Evolutionary conservation across 64 coral and sea anemone genomes (phyloP).

Genomic region (Pocillopora verrucosa): DNA sequence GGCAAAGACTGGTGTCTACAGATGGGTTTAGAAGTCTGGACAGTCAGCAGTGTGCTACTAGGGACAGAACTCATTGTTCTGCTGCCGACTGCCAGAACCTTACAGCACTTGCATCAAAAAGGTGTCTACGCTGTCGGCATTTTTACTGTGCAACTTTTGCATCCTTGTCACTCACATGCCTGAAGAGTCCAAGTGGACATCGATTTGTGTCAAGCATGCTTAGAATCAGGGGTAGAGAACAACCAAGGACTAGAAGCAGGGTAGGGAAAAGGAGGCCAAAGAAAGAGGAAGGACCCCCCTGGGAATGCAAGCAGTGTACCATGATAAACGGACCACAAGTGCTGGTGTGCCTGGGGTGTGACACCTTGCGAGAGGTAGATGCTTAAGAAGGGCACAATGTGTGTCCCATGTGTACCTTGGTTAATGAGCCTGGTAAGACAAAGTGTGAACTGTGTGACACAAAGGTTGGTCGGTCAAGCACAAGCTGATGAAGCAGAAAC

Average conservation of each 20-base stretch:
- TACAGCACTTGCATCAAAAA: constrained; percentile 16
- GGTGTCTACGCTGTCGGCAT: constrained; percentile 61
- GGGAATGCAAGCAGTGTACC: constrained; percentile 82
- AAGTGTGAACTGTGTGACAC: constrained; percentile 86
- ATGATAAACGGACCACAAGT: constrained; percentile 74
- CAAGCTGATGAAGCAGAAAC: background rate
- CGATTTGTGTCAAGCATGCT: constrained; percentile 5
- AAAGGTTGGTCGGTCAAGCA: constrained; percentile 19
- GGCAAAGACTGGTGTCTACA: background rate
- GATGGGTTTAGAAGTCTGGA: background rate
- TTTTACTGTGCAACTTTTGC: constrained; percentile 65
- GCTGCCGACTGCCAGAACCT: constrained; percentile 56
- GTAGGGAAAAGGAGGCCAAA: background rate
- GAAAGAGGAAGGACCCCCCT: constrained; percentile 28
- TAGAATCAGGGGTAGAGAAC: background rate
- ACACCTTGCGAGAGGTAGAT: constrained; percentile 61
- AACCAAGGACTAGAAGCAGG: background rate
- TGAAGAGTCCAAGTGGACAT: constrained; percentile 57
- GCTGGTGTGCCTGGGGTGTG: constrained; percentile 79
- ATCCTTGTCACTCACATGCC: constrained; percentile 30
- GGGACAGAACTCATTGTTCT: constrained; percentile 53
- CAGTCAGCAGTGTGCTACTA: background rate
- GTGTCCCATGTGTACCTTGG: constrained; percentile 86
- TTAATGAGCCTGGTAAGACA: constrained; percentile 86
- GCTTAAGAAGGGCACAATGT: constrained; percentile 52